Base-by-base conservation (phyloP, 1,140 invertebrate genomes). In the Solenopsis invicta region DNA sequence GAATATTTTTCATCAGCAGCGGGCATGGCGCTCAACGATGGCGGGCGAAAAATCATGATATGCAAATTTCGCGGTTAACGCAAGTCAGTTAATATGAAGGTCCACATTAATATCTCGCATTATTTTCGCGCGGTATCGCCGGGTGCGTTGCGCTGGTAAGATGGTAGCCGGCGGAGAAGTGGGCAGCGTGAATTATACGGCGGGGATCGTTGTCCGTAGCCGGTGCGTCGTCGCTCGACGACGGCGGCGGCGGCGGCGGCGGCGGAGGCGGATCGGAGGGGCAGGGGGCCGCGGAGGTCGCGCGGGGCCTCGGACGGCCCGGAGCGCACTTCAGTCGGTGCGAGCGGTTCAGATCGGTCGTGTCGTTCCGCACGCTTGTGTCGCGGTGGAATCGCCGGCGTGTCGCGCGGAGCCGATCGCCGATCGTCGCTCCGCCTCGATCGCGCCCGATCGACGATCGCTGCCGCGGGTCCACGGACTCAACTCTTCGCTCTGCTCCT, bases 141-240 rank as follows among this genome's bases (percentile, higher is more conserved):
- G n/a, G n/a, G n/a, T n/a, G n/a, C 41, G 66, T 24, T 24, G 71
- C 59, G 61, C 56, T 48, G 37, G 12, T 62, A 50, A 50, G 45
- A 61, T 62, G 74, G 74, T 62, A 76, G 56, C 56, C 64, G 37
- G 37, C 34, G n/a, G 41, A 41, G 62, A 8, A 37, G 56, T 6
- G 41, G 72, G 10, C 6, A 62, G 10, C 21, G 41, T 45, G 54
- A 59, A 61, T 61, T 45, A 77, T 52, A 77, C 59, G 45, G 48
- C 16, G 41, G 61, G 84, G 86, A 84, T 84, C 64, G 81, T 74
- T 88, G 74, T 66, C 86, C 88, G 78, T 89, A 78, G 86, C 80
- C 74, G 86, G 71, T 89, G 85, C 67, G 50, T n/a, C 37, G 37
- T 5, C 37, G 37, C 37, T 29, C 75, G 41, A 29, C n/a, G 48